These are phyloP conservation scores for Isoperla grammatica DNA, from an alignment of 2,888 invertebrate species.

Conservation along the genomic window DNA sequence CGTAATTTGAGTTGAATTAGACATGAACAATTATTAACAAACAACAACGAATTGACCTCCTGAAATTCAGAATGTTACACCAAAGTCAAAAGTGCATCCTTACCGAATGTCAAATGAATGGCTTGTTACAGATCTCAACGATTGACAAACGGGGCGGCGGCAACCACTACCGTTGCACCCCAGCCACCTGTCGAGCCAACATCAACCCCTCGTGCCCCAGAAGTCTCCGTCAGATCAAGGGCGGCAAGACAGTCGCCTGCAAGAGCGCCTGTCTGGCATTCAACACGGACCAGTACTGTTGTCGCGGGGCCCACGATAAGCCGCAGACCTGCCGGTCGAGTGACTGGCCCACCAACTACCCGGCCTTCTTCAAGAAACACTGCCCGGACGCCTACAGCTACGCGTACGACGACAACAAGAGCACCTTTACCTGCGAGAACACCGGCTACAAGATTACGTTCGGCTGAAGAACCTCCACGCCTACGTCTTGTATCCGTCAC, in stretches of 20 bases:
- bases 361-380: slow-evolving; percentile 43
- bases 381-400: slow-evolving; percentile 52
- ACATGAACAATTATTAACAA: neutral
- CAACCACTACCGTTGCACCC: slow-evolving; percentile 42
- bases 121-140: no score
- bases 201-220: slow-evolving; percentile 42
- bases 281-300: slow-evolving; percentile 47
- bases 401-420: slow-evolving; percentile 49
- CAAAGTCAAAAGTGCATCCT: no score
- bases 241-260: slow-evolving; percentile 42
- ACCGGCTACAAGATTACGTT: slow-evolving; percentile 22
- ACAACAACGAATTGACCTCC: no score
- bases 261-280: slow-evolving; percentile 47
- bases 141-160: slow-evolving; percentile 14
- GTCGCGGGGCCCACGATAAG: slow-evolving; percentile 41
- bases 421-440: slow-evolving; percentile 45
- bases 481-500: no score
- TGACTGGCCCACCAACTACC: slow-evolving; percentile 42
- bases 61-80: no score
- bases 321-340: slow-evolving; percentile 44
- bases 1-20: no score
- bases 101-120: no score
- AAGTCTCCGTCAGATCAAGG: slow-evolving; percentile 34
- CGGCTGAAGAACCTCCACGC: no score
- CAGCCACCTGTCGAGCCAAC: slow-evolving; percentile 39